Evolutionary conservation across 2,797 vertebrate genomes (phyloP), one percentile per base, ranked within the genome.

Genomic region (Arctocebus calabarensis): DNA sequence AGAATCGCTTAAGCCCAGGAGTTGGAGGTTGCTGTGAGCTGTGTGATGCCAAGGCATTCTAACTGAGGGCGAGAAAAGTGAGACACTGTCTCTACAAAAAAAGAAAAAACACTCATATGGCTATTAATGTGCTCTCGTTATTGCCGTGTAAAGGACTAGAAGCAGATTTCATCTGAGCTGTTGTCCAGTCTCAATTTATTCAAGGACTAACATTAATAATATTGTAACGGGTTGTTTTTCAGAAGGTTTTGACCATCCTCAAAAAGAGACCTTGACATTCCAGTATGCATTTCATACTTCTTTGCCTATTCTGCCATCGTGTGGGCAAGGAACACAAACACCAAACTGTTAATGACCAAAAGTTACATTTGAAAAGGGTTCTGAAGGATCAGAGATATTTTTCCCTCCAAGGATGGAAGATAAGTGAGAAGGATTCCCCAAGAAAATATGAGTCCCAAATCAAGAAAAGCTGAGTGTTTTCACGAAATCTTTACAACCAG

Each of bases 251-350:
- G 57, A 71, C 19, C 29, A 22, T 48, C 57, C 37, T 87, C 32
- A 52, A 66, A 95, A 87, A 70, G 83, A 82, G 29, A 52, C 84
- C 34, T 78, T 70, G 81, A 75, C 17, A 89, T 19, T 16, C 34
- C 13, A 62, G 66, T 34, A 55, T 75, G 17, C 17, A 8, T 37
- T 89, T 88, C 70, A 71, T 23, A 77, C 61, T 75, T 94, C 70
- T 94, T 96, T 64, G 86, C 55, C 87, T 92, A 61, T 88, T 94
- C 59, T 97, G 93, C 93, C 93, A 95, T 96, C 70, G 0, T 92
- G 94, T 96, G 91, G 94, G 66, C 83, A 95, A 94, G 83, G 40
- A 68, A 66, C n/a, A 82, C 62, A 95, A 90, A 70, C 19, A 25
- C 61, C 68, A 83, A 85, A 45, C 40, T 55, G 3, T 78, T 71